These are phyloP conservation scores for Podarcis cretensis DNA, from an alignment of 2,113 vertebrate genomes.

Conservation along the genomic window DNA sequence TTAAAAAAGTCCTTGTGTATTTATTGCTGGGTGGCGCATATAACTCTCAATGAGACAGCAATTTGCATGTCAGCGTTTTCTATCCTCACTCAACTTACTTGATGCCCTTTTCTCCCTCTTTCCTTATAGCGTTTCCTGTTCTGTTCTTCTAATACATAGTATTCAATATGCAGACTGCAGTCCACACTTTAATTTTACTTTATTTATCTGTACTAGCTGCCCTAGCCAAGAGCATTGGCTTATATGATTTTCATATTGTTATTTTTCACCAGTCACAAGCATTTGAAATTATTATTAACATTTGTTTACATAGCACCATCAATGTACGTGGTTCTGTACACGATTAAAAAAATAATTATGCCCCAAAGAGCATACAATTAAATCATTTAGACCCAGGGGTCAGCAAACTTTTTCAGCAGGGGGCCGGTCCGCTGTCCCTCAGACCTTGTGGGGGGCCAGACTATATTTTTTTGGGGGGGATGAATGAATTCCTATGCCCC, in stretches of 20 bases:
- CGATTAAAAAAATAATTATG: too few relatives aligned
- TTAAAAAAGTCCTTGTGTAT: not conserved
- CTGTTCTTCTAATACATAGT: not conserved
- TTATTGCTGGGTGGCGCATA: constrained; percentile 23
- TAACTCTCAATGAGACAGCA: not conserved
- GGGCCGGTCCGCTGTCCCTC: too few relatives aligned
- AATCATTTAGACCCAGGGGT: too few relatives aligned
- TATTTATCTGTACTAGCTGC: not conserved
- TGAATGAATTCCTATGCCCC: too few relatives aligned
- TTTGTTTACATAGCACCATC: too few relatives aligned
- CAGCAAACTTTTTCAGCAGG: too few relatives aligned
- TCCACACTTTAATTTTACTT: not conserved
- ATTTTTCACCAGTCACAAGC: not conserved
- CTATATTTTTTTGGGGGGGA: too few relatives aligned
- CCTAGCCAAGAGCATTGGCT: not conserved
- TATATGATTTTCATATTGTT: not conserved
- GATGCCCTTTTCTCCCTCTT: constrained; percentile 18
- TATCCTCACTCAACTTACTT: constrained; percentile 15
- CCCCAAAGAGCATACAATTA: too few relatives aligned
- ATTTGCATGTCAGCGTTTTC: constrained; percentile 33
- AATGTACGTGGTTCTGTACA: too few relatives aligned
- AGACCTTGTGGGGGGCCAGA: too few relatives aligned
- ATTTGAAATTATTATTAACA: not conserved
- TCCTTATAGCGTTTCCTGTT: not conserved
- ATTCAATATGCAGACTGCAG: not conserved